phyloP scores from a whole-genome alignment of 2,113 vertebrate species.

The Mesitornis unicolor region DNA sequence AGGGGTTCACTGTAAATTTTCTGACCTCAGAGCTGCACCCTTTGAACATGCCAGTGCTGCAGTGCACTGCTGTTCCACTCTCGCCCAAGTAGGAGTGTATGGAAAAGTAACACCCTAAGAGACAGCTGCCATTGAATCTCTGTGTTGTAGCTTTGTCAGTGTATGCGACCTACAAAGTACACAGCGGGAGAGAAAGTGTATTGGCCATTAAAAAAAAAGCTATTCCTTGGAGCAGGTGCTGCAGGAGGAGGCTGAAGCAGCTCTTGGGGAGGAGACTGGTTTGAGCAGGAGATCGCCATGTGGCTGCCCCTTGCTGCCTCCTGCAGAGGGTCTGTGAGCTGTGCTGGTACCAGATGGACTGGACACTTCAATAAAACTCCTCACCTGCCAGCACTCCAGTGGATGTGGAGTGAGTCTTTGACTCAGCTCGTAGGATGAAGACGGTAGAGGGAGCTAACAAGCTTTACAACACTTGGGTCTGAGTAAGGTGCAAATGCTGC shows the following conservation, averaged over 20 bases:
- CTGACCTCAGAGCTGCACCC: rapidly evolving
- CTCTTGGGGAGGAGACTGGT: rapidly evolving
- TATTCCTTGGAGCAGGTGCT: not conserved
- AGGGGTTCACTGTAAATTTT: rapidly evolving
- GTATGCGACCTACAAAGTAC: rapidly evolving
- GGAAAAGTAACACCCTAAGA: not conserved
- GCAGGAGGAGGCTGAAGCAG: not conserved
- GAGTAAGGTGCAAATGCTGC: not conserved
- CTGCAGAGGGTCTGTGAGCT: not conserved
- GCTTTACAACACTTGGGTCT: not conserved
- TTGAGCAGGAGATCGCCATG: not conserved
- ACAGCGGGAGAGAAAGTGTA: not conserved
- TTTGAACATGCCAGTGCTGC: not conserved
- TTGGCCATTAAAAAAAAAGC: rapidly evolving
- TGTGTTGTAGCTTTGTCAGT: rapidly evolving
- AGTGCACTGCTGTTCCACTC: rapidly evolving
- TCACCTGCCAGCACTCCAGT: rapidly evolving
- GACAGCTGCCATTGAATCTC: not conserved
- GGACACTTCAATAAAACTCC: rapidly evolving
- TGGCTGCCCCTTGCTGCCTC: not conserved
- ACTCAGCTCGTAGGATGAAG: rapidly evolving
- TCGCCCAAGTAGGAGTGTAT: not conserved
- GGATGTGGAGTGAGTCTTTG: rapidly evolving
- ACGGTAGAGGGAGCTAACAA: slow-evolving; percentile 43
- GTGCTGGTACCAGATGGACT: rapidly evolving